Evolutionary conservation across 2,888 invertebrate genomes (phyloP).

Genomic region (Sicus ferrugineus): DNA sequence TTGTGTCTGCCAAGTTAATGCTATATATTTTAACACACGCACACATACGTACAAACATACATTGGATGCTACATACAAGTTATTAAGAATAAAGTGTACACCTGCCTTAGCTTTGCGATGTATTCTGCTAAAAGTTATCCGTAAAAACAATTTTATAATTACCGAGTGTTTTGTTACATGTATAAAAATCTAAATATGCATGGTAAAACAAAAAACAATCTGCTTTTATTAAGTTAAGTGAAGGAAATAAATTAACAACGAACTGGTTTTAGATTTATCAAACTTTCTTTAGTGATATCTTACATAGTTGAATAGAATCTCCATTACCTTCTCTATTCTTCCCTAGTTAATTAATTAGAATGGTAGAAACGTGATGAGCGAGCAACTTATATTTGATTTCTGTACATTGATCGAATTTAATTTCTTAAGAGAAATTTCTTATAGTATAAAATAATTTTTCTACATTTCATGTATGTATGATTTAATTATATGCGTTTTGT

Average conservation of each 20-base stretch:
- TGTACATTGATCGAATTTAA: too few species aligned
- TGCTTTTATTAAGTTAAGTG: background rate
- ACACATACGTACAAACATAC: constrained; percentile 30
- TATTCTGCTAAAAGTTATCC: background rate
- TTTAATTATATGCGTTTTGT: too few species aligned
- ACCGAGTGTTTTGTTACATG: background rate
- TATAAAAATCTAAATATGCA: constrained; percentile 30
- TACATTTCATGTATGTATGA: background rate
- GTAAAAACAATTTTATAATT: background rate
- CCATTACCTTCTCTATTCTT: too few species aligned
- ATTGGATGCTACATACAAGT: constrained; percentile 11
- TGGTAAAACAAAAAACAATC: background rate
- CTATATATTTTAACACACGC: constrained; percentile 17
- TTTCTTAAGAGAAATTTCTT: too few species aligned
- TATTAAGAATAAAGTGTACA: constrained; percentile 13
- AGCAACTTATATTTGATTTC: too few species aligned
- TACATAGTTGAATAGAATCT: too few species aligned
- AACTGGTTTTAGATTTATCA: too few species aligned
- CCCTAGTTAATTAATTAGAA: too few species aligned
- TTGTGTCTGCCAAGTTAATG: constrained; percentile 5
- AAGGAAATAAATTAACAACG: background rate
- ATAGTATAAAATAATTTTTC: too few species aligned
- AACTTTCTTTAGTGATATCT: too few species aligned
- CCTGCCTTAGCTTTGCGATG: constrained; percentile 3
- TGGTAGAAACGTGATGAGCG: too few species aligned